phyloP scores from a whole-genome alignment of 2,888 invertebrate genomes.

The Cerastoderma edule region DNA sequence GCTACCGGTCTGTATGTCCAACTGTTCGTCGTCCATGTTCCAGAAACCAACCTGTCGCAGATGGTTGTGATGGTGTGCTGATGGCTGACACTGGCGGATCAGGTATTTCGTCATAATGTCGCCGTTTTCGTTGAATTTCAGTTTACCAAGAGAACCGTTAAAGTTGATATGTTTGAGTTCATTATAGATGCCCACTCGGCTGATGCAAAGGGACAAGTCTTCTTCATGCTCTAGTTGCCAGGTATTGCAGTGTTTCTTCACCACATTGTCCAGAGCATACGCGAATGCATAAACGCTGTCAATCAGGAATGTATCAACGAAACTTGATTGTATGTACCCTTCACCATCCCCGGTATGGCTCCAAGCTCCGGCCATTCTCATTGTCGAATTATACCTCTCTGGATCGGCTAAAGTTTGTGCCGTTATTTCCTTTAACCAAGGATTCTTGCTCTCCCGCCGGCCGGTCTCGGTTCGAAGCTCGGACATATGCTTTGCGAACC shows the following conservation, averaged over 20 bases:
- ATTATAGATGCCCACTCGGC: conserved; percentile 58
- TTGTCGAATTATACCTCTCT: background rate
- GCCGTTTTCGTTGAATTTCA: conserved; percentile 75
- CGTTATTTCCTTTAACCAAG: conserved; percentile 34
- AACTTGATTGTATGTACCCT: conserved; percentile 37
- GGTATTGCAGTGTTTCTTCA: conserved; percentile 58
- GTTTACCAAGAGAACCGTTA: conserved; percentile 68
- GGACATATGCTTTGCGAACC: conserved; percentile 34
- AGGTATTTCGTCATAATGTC: conserved; percentile 74
- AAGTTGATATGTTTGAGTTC: conserved; percentile 66
- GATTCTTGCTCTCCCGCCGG: conserved; percentile 33
- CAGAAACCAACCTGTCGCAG: conserved; percentile 59
- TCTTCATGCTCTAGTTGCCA: background rate
- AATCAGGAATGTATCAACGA: conserved; percentile 59
- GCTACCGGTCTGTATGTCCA: conserved; percentile 52
- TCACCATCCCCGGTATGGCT: background rate
- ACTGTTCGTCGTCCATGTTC: conserved; percentile 64
- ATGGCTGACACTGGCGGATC: conserved; percentile 67
- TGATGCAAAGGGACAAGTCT: conserved; percentile 59
- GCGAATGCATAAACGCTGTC: conserved; percentile 73
- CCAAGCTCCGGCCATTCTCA: background rate
- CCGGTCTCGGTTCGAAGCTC: background rate
- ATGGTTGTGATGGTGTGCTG: background rate
- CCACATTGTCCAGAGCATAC: conserved; percentile 65
- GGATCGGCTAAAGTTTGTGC: background rate